Conservation (phyloP, 2,113 vertebrate species). For the Lampris megalopsis region DNA sequence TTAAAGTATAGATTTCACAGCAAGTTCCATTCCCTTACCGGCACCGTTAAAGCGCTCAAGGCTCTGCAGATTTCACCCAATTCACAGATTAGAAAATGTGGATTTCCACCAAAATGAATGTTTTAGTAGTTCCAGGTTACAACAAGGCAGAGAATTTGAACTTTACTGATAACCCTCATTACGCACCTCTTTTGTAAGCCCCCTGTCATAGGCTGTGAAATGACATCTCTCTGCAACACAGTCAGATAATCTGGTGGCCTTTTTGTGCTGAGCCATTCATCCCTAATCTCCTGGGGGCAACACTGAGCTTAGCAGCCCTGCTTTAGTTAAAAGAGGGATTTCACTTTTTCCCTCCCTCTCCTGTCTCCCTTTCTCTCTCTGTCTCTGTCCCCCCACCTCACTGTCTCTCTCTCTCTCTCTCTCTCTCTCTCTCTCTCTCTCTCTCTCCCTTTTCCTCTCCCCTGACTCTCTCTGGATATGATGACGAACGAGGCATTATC, state of each 20-base stretch:
- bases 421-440: constrained; percentile 19
- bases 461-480: constrained; percentile 43
- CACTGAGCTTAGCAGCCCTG: constrained; percentile 56
- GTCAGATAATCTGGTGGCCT: constrained; percentile 68
- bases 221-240: constrained; percentile 44
- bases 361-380: constrained; percentile 16
- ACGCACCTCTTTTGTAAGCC: constrained; percentile 23
- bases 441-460: neutral
- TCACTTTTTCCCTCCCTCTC: constrained; percentile 8
- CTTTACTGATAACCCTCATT: constrained; percentile 41
- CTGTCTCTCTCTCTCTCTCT: constrained; percentile 5
- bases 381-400: too few species aligned
- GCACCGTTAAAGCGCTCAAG: constrained; percentile 15
- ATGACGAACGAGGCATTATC: constrained; percentile 73
- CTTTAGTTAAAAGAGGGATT: constrained; percentile 73
- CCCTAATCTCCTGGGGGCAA: constrained; percentile 66
- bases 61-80: neutral
- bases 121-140: constrained; percentile 38
- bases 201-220: constrained; percentile 42
- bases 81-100: neutral
- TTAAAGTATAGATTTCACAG: constrained; percentile 42
- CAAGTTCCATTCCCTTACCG: constrained; percentile 12
- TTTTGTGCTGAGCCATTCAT: constrained; percentile 70
- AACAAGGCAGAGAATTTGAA: constrained; percentile 24
- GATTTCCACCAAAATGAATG: neutral